Conservation (phyloP, 2,888 invertebrate genomes). For the Xanthia icteritia region DNA sequence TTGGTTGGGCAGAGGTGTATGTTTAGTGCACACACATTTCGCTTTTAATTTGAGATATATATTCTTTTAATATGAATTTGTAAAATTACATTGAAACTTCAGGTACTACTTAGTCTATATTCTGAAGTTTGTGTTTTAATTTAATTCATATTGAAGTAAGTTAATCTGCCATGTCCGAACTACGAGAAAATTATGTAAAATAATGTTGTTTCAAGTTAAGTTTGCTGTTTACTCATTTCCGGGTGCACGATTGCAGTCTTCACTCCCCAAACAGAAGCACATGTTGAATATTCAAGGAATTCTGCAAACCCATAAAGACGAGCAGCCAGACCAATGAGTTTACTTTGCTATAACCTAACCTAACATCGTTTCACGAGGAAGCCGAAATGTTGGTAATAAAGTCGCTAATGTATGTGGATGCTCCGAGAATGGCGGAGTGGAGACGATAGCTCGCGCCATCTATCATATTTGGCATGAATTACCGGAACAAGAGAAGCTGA, state of each 20-base stretch:
- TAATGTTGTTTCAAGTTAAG: not conserved
- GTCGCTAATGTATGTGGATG: conserved; percentile 51
- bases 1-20: not conserved
- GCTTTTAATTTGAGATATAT: no score
- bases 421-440: conserved; percentile 15
- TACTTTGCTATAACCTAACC: conserved; percentile 19
- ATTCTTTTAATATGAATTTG: not conserved
- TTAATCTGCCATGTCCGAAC: not conserved
- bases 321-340: conserved; percentile 33
- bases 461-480: conserved; percentile 50
- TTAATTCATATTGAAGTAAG: not conserved
- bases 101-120: not conserved
- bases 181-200: not conserved
- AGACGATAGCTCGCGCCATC: conserved; percentile 46
- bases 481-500: conserved; percentile 31
- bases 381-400: conserved; percentile 50
- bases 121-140: not conserved
- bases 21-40: not conserved
- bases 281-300: conserved; percentile 4
- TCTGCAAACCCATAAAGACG: conserved; percentile 4
- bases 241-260: conserved; percentile 22
- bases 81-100: conserved; percentile 1
- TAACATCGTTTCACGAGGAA: conserved; percentile 32
- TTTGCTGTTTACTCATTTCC: conserved; percentile 3
- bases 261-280: not conserved